Evolutionary conservation across 2,113 vertebrate genomes (phyloP), one percentile per base, ranked within the genome.

Genomic region (Amazona vittata): DNA sequence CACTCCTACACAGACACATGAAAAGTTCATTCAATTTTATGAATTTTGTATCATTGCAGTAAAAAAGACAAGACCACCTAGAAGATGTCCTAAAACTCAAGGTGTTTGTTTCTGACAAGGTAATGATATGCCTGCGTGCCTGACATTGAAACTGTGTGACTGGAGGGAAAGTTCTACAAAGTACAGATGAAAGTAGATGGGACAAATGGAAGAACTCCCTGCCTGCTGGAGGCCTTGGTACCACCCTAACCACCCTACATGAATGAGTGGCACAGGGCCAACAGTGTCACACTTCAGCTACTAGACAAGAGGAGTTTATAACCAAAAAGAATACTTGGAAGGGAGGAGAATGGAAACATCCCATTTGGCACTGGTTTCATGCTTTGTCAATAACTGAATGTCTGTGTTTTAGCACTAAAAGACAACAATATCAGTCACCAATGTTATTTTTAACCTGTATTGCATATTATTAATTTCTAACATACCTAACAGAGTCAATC

Each of bases 1-100:
- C 35, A 35, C 33, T 95, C 78, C 80, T 83, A 79, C 52, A 59
- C 15, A 96, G 76, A 70, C 57, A 59, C 44, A 89, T 70, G 60
- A 97, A 97, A 96, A 26, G 8, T 95, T 97, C 73, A 86, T 94
- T 86, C 41, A 16, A 2, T 91, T 71, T 93, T 95, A 96, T 86
- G 55, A 91, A 79, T 60, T 94, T 97, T 97, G 86, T 44, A 95
- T 91, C 92, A 47, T 70, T 96, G 74, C 47, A 91, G 75, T 86
- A 89, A 92, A 92, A 90, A 47, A 65, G 53, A 67, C 79, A 81
- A 83, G 95, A 80, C 80, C 92, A 97, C 88, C 69, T 68, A 37
- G 77, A 94, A 94, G 83, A 87, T 52, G 39, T 52, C 75, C 53
- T 91, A 91, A 95, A 93, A 46, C 35, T 76, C 67, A 85, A 77